Evolutionary conservation across 2,888 invertebrate genomes (phyloP).

Genomic region (Lithodes maja): DNA sequence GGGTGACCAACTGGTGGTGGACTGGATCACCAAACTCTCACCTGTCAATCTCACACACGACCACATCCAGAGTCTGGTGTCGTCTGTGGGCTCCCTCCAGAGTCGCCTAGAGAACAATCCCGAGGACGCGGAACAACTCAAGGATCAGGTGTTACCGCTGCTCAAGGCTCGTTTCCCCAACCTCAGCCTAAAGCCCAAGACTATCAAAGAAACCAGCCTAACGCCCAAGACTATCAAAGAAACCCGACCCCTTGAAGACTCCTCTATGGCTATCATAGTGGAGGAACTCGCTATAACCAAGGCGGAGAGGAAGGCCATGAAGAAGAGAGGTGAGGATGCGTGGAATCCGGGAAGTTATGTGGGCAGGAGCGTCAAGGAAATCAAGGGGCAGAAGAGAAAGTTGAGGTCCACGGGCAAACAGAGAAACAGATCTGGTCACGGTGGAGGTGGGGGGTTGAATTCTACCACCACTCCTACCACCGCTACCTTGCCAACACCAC

Average conservation of each 20-base stretch:
- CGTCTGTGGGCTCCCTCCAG: constrained; percentile 38
- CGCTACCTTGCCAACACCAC: background rate
- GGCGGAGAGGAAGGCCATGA: background rate
- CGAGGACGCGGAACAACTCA: constrained; percentile 33
- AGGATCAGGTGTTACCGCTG: constrained; percentile 27
- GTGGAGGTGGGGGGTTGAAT: background rate
- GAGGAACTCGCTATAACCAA: background rate
- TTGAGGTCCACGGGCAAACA: background rate
- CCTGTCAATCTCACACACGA: constrained; percentile 38
- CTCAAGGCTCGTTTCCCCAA: background rate
- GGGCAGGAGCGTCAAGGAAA: background rate
- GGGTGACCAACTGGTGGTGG: constrained; percentile 28
- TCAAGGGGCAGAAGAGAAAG: background rate
- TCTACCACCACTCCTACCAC: background rate
- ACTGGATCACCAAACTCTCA: constrained; percentile 57
- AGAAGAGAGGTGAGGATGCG: background rate
- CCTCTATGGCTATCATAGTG: too few species aligned
- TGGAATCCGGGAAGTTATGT: background rate
- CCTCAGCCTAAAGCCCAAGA: background rate
- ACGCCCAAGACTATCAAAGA: background rate
- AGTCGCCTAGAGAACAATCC: constrained; percentile 40
- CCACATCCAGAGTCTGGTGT: constrained; percentile 37
- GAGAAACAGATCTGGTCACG: background rate
- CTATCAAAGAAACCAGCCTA: background rate
- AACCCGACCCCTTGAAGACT: background rate